Percentiles rank a stretch among this genome's conserved stretches.
These are phyloP conservation scores for Sardina pilchardus DNA, from an alignment of 2,113 vertebrate species.

Conservation along the genomic window DNA sequence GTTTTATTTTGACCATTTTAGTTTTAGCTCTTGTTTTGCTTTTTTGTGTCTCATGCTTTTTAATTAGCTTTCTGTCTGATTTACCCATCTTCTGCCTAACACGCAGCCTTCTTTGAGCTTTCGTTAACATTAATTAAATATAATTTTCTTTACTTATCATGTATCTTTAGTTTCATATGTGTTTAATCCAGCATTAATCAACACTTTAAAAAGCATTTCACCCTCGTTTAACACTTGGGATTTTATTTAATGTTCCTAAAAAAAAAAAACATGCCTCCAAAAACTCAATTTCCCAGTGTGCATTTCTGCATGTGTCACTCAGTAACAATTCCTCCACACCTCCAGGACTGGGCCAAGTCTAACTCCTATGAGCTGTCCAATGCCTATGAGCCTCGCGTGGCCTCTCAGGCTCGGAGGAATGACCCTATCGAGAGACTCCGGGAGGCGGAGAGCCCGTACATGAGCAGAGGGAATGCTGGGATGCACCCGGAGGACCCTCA, in stretches of 20 bases:
- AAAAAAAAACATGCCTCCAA: not conserved
- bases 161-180: conserved; percentile 52
- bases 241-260: not conserved
- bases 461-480: conserved; percentile 62
- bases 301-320: not conserved
- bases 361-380: conserved; percentile 81
- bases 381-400: conserved; percentile 44
- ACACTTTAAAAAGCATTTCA: not conserved
- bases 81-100: conserved; percentile 3
- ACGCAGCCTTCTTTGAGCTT: not conserved
- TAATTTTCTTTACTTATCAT: conserved; percentile 32
- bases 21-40: conserved; percentile 10
- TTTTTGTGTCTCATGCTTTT: conserved; percentile 52
- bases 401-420: conserved; percentile 82
- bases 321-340: conserved; percentile 45
- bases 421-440: conserved; percentile 83
- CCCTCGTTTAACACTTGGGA: not conserved
- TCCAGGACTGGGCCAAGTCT: conserved; percentile 90
- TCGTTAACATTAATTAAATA: conserved; percentile 31
- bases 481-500: conserved; percentile 75
- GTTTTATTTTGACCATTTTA: conserved; percentile 54
- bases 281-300: not conserved
- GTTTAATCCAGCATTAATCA: conserved; percentile 5
- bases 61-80: conserved; percentile 34
- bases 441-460: conserved; percentile 75